These are phyloP conservation scores for Adelosebastes latens DNA, from an alignment of 2,797 vertebrate species.

Conservation along the genomic window DNA sequence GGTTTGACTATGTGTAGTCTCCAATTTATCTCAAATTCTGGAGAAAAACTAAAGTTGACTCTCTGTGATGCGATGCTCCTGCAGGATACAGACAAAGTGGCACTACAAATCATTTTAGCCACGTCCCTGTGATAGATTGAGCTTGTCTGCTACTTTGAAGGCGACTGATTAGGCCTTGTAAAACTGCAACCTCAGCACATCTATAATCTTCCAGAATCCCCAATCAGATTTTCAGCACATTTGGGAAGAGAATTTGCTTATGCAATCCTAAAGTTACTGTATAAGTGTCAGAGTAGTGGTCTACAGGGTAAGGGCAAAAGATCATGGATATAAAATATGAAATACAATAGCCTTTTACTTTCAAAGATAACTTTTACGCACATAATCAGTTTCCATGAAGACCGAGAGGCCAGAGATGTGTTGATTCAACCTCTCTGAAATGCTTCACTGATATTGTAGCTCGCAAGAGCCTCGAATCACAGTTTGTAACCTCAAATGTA, in stretches of 20 bases:
- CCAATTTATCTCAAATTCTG: background rate
- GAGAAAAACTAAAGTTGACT: background rate
- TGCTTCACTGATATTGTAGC: background rate
- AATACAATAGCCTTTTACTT: background rate
- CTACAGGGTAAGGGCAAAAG: background rate
- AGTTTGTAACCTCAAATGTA: too few relatives aligned
- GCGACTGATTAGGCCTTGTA: constrained; percentile 16
- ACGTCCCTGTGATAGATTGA: constrained; percentile 13
- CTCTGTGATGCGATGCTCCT: background rate
- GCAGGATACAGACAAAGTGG: background rate
- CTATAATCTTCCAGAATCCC: constrained; percentile 7
- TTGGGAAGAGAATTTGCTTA: background rate
- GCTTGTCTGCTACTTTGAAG: constrained; percentile 27
- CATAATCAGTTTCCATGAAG: background rate
- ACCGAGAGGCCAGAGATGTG: background rate
- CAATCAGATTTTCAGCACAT: background rate
- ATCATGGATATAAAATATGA: background rate
- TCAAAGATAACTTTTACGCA: background rate
- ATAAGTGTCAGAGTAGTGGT: background rate
- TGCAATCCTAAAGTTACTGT: background rate
- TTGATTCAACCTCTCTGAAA: background rate
- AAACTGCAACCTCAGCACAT: constrained; percentile 41
- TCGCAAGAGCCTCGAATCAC: too few relatives aligned
- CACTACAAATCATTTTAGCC: constrained; percentile 22
- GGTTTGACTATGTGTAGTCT: background rate